These are phyloP conservation scores for Panonychus citri DNA, from an alignment of 1,140 invertebrate species.

Conservation along the genomic window DNA sequence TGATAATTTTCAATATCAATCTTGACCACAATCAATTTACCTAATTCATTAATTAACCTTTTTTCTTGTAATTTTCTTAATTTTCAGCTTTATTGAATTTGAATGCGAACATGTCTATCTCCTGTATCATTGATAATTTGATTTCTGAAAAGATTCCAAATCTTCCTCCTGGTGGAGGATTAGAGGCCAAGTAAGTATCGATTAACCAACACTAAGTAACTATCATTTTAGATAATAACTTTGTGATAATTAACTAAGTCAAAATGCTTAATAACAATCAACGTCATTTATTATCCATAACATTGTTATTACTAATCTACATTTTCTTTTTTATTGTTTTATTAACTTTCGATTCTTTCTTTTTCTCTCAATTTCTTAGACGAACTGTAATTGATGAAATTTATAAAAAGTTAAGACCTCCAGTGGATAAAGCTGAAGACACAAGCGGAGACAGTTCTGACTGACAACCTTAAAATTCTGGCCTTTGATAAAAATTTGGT, in stretches of 20 bases:
- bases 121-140: slow-evolving; percentile 2
- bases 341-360: background rate
- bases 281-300: background rate
- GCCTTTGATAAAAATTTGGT: too few species aligned
- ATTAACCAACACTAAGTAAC: background rate
- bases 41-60: too few species aligned
- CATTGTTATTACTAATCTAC: background rate
- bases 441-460: too few species aligned
- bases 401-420: background rate
- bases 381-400: background rate
- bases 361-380: background rate
- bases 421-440: too few species aligned
- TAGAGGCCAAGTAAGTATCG: slow-evolving; percentile 10
- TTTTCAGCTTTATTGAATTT: background rate
- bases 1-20: too few species aligned
- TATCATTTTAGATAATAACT: background rate
- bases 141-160: slow-evolving; percentile 6
- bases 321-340: background rate
- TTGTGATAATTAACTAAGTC: background rate
- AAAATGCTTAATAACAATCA: background rate
- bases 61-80: background rate
- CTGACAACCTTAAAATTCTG: too few species aligned
- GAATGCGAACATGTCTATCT: background rate
- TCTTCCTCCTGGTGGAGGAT: slow-evolving; percentile 11
- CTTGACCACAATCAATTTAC: too few species aligned